These are phyloP conservation scores for Serrognathus titanus DNA, from an alignment of 2,888 invertebrate species.

Conservation along the genomic window DNA sequence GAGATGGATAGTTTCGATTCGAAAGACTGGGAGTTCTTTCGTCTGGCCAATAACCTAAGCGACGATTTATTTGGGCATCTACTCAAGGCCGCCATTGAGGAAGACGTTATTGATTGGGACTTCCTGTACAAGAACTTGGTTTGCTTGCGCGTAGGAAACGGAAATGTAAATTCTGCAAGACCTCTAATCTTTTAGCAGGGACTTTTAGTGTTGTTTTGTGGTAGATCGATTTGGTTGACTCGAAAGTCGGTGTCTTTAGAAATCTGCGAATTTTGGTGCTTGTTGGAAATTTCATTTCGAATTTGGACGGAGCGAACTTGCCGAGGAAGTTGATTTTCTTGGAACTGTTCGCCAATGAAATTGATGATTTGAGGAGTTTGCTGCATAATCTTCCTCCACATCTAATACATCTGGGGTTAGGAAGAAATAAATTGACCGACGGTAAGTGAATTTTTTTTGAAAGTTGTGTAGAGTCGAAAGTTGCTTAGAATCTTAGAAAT, in stretches of 20 bases:
- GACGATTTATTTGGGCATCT: slow-evolving; percentile 30
- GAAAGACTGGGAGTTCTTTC: slow-evolving; percentile 25
- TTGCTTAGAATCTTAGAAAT: no score
- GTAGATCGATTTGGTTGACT: slow-evolving; percentile 44
- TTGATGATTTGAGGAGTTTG: slow-evolving; percentile 44
- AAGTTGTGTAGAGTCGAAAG: no score
- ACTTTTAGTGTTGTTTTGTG: no score
- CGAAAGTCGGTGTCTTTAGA: slow-evolving; percentile 42
- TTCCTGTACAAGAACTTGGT: slow-evolving; percentile 31
- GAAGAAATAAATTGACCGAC: slow-evolving; percentile 48
- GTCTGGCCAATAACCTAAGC: slow-evolving; percentile 30
- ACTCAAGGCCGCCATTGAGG: slow-evolving; percentile 29
- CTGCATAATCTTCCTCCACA: slow-evolving; percentile 42
- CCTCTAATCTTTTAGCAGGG: background rate
- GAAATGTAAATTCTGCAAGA: slow-evolving; percentile 28
- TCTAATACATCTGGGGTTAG: slow-evolving; percentile 54
- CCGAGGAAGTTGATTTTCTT: slow-evolving; percentile 48
- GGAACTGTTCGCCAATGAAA: slow-evolving; percentile 53
- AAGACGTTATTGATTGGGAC: slow-evolving; percentile 31
- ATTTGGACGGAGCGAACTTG: slow-evolving; percentile 44
- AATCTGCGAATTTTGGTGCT: slow-evolving; percentile 51
- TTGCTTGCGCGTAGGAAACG: slow-evolving; percentile 31
- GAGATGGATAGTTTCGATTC: slow-evolving; percentile 27
- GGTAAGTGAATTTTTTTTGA: slow-evolving; percentile 31
- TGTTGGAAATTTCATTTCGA: slow-evolving; percentile 46